Evolutionary conservation across 2,888 invertebrate genomes (phyloP), one percentile per base, ranked within the genome.

Genomic region (Poecilobothrus nobilitatus): DNA sequence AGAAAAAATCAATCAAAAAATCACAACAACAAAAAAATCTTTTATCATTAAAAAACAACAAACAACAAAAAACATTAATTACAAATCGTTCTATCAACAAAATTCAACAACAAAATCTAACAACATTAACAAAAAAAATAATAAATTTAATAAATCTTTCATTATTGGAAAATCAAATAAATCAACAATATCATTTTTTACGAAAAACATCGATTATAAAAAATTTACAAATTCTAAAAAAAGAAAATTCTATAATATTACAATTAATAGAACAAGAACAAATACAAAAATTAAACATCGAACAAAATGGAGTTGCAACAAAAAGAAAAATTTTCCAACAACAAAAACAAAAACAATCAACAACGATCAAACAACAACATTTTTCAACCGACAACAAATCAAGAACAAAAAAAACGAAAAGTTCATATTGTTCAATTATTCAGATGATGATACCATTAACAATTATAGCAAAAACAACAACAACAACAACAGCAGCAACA

Each of bases 1-100:
- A 76, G 73, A 75, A 76, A 74, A 74, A 76, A 72, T 73, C 76
- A 74, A 73, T 67, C 71, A 70, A 74, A 71, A 76, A 76, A 78
- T 74, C 74, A 75, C 71, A 74, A 67, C 71, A 74, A 67, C 74
- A 73, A 73, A 73, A 73, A 73, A 73, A 63, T 70, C 27, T 66
- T 63, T 66, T 64, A 63, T 20, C 68, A 70, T 65, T 70, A 69
- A 70, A 70, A 61, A 68, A 69, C 69, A 70, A 61, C 62, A 71
- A 66, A 70, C 61, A 22, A 67, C 66, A 66, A 63, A 68, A 65
- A 68, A 70, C 68, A 61, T 67, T 67, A 63, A 70, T 66, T 67
- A 41, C n/a, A n/a, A n/a, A n/a, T n/a, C n/a, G n/a, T n/a, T n/a
- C n/a, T n/a, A n/a, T n/a, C n/a, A n/a, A n/a, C n/a, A n/a, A n/a